phyloP scores from a whole-genome alignment of 2,888 invertebrate species.

The Meghimatium bilineatum region DNA sequence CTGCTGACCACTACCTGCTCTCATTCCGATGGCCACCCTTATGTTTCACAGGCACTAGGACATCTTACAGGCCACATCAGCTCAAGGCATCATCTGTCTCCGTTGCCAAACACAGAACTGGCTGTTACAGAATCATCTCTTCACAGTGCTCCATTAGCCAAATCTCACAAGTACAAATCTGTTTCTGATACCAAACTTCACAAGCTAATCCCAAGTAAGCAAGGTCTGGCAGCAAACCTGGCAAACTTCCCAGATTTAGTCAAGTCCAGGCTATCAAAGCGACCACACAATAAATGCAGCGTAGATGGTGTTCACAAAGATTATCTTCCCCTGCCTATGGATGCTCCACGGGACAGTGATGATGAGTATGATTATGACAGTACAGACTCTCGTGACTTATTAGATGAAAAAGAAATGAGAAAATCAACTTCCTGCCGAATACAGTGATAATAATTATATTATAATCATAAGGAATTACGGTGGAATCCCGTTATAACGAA shows the following conservation, averaged over 20 bases:
- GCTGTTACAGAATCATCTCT: conserved; percentile 23
- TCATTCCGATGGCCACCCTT: conserved; percentile 11
- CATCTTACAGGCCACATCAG: conserved; percentile 22
- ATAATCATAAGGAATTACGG: too few relatives aligned
- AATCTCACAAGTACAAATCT: conserved; percentile 50
- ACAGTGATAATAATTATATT: too few relatives aligned
- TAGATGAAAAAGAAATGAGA: conserved; percentile 55
- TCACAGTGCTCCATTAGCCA: conserved; percentile 27
- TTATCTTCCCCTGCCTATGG: conserved; percentile 54
- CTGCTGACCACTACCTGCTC: conserved; percentile 47
- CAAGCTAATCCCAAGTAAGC: conserved; percentile 52
- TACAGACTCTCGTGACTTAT: conserved; percentile 53
- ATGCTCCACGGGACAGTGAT: conserved; percentile 49
- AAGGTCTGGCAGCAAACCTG: conserved; percentile 53
- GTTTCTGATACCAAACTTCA: conserved; percentile 56
- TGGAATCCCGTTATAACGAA: too few relatives aligned
- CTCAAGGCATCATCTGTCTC: conserved; percentile 10
- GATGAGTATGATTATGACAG: conserved; percentile 54
- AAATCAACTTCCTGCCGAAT: conserved; percentile 54
- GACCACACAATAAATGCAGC: conserved; percentile 47
- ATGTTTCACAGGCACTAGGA: not conserved
- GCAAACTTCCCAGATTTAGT: conserved; percentile 53
- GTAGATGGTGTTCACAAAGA: conserved; percentile 49
- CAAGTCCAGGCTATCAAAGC: conserved; percentile 50
- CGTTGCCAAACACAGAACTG: conserved; percentile 40